Base-by-base conservation (phyloP, 2,888 invertebrate species). In the Isotomurus palustris region DNA sequence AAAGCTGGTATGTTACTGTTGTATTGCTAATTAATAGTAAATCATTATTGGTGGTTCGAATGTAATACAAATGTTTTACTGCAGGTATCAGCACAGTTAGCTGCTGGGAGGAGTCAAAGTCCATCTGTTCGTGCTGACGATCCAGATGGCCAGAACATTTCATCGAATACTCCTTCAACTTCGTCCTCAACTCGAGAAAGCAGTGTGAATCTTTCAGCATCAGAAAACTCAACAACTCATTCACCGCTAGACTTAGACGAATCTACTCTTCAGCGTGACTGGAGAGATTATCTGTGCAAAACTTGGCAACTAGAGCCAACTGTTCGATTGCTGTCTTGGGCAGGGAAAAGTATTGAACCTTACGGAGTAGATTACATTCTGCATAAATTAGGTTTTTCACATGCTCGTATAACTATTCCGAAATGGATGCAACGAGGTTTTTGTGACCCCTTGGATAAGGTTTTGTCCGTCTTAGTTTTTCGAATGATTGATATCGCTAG, bases 341-440 rank as follows among this genome's bases (percentile, higher is more conserved):
- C 89, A 53, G 95, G 95, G 47, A 93, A 93, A 76, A 90, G 92
- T 72, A 94, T 97, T 72, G 96, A 97, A 76, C 96, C 97, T 1
- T 96, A 96, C 74, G 96, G 96, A 51, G 92, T 97, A 62, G 97
- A 99, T 79, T 96, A 94, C 77, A 95, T 99, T 73, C 82, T 99
- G 50, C 94, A 96, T 78, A 95, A 96, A 78, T 81, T 99, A 40
- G 96, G 96, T 44, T 97, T 99, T 77, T 87, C 91, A 59, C 97
- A 99, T 78, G 96, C 97, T 12, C 83, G 96, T 67, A 93, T 91
- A 68, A 99, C 99, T 56, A 99, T 99, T 74, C 99, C 99, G 57
- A 99, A 99, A 78, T 99, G 97, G 94, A 84, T 97, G 80, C 99
- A 99, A 78, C 82, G 99, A 54, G 97, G 97, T 14, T 89, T 95